phyloP scores from a whole-genome alignment of 2,888 invertebrate genomes.

The Tetanocera ferruginea region DNA sequence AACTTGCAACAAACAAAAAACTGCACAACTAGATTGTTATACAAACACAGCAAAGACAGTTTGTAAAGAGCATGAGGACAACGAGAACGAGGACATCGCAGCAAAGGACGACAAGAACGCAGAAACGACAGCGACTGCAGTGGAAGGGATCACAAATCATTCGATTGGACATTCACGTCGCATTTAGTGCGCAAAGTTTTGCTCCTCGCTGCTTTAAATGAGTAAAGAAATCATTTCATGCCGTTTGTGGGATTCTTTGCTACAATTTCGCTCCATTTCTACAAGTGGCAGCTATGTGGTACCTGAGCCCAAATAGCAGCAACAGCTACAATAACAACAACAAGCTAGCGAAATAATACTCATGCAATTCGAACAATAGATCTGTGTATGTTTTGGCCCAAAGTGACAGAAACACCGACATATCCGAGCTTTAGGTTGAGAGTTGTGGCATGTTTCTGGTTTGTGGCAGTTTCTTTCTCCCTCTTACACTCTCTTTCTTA shows the following conservation, averaged over 20 bases:
- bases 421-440: conserved; percentile 14
- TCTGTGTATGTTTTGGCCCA: conserved; percentile 16
- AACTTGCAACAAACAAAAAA: neutral
- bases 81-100: neutral
- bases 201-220: neutral
- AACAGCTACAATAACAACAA: neutral
- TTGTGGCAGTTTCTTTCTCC: conserved; percentile 30
- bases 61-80: neutral
- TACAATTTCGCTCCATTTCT: conserved; percentile 29
- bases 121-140: neutral
- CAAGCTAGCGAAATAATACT: neutral
- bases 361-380: conserved; percentile 34
- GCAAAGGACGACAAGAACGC: neutral
- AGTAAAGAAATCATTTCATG: conserved; percentile 25
- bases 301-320: neutral
- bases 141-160: conserved; percentile 54
- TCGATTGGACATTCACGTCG: conserved; percentile 48
- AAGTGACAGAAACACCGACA: conserved; percentile 33
- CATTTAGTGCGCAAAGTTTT: conserved; percentile 9
- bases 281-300: neutral
- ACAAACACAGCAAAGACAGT: neutral
- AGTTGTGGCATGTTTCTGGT: neutral
- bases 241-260: conserved; percentile 24
- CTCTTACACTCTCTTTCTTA: neutral
- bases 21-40: neutral